These are phyloP conservation scores for Athene cunicularia DNA, from an alignment of 2,113 vertebrate genomes.

Conservation along the genomic window DNA sequence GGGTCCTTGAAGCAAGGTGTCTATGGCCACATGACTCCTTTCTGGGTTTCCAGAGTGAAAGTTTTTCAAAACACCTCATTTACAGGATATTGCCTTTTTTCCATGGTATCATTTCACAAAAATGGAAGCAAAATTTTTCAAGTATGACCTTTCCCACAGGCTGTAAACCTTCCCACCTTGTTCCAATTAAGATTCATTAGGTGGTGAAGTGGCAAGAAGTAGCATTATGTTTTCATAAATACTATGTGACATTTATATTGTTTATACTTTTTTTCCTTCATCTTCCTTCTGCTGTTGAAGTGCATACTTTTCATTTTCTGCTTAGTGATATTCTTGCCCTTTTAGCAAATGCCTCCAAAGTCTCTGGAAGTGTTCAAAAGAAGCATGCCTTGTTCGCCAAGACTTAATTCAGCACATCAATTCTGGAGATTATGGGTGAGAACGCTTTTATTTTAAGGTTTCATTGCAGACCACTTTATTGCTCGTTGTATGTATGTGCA, in stretches of 20 bases:
- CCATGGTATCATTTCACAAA: not conserved
- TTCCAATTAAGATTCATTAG: not conserved
- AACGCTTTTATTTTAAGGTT: not conserved
- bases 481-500: not conserved
- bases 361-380: conserved; percentile 72
- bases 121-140: not conserved
- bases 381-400: conserved; percentile 69
- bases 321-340: conserved; percentile 20
- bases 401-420: conserved; percentile 75
- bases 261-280: not conserved
- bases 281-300: not conserved
- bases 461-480: not conserved
- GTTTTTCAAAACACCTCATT: not conserved
- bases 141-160: not conserved
- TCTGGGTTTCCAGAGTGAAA: not conserved
- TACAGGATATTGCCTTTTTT: not conserved
- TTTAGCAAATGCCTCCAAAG: conserved; percentile 71
- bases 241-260: not conserved
- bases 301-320: not conserved
- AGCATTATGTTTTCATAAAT: not conserved
- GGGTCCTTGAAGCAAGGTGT: not conserved
- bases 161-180: not conserved
- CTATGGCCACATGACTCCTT: not conserved
- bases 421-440: conserved; percentile 77
- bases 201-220: not conserved